These are phyloP conservation scores for Lagopus muta DNA, from an alignment of 2,113 vertebrate species.

Conservation along the genomic window DNA sequence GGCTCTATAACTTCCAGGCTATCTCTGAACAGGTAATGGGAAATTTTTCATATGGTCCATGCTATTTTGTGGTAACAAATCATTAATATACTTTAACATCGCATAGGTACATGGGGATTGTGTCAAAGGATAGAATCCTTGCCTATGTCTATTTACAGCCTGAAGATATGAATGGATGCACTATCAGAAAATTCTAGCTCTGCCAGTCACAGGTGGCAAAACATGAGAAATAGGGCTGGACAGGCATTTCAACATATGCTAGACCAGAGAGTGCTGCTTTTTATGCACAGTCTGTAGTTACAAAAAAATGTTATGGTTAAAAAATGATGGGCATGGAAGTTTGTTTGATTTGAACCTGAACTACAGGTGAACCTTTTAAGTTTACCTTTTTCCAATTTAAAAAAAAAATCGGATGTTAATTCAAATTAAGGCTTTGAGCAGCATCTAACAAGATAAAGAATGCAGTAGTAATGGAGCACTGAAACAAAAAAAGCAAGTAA, in stretches of 20 bases:
- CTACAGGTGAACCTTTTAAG: not conserved
- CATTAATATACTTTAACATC: not conserved
- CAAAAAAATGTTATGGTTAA: not conserved
- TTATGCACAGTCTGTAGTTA: not conserved
- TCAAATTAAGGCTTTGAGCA: not conserved
- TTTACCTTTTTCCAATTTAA: not conserved
- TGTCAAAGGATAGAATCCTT: not conserved
- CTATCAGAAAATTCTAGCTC: not conserved
- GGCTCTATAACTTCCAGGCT: conserved; percentile 91
- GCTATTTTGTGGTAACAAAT: not conserved
- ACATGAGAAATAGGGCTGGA: not conserved
- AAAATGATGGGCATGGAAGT: not conserved
- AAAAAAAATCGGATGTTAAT: not conserved
- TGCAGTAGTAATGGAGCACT: not conserved
- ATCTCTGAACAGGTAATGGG: conserved; percentile 86
- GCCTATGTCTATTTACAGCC: not conserved
- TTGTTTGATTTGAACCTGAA: not conserved
- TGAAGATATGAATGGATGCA: not conserved
- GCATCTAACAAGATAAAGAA: not conserved
- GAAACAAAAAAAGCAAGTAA: not conserved
- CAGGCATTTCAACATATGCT: not conserved
- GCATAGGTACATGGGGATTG: not conserved
- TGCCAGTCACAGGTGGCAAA: not conserved
- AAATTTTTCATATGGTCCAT: not conserved
- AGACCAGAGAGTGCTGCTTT: not conserved